Evolutionary conservation across 2,113 vertebrate genomes (phyloP), one percentile per base, ranked within the genome.

Genomic region (Hystrix brachyura): DNA sequence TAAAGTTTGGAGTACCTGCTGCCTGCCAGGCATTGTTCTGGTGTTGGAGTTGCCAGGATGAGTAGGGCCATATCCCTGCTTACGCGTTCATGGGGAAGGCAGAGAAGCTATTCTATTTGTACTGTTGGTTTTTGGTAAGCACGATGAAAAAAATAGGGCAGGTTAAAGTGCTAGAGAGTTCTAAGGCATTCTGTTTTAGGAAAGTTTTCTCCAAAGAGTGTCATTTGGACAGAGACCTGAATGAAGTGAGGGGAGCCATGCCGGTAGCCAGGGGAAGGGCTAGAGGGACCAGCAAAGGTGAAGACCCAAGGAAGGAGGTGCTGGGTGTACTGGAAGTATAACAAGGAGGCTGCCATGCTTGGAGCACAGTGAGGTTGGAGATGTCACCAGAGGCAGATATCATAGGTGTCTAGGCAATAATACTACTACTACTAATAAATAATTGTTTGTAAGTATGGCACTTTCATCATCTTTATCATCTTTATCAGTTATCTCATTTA

Each of bases 121-220:
- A 59, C 90, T 95, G 38, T 79, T 88, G 43, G 38, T 32, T 95
- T 57, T 88, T 91, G 78, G 29, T 83, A 60, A 76, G 53, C 27
- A 32, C 71, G 76, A 78, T 78, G 87, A 91, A 79, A 86, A 90
- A 84, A 79, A 62, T 53, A 90, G 57, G 67, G 34, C 86, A 90
- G 29, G 43, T 27, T 80, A 71, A 64, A 64, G 32, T 14, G 60
- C 38, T 74, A 83, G 29, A 83, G 60, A 87, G 53, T 72, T 43
- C 9, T 15, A 88, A 97, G 38, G 27, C 32, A 88, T 59, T 72
- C 76, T 91, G 29, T 90, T 90, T 90, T 64, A 38, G 57, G 53
- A 67, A 81, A 82, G 21, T 55, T 91, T 91, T 88, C 29, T 94
- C 38, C 17, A 48, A 76, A 46, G 74, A 81, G 11, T 67, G 23